A percentile compares a stretch with the other conserved stretches of the same genome.
These are phyloP conservation scores for Siphlonurus alternatus DNA, from an alignment of 2,888 invertebrate species.

Conservation along the genomic window DNA sequence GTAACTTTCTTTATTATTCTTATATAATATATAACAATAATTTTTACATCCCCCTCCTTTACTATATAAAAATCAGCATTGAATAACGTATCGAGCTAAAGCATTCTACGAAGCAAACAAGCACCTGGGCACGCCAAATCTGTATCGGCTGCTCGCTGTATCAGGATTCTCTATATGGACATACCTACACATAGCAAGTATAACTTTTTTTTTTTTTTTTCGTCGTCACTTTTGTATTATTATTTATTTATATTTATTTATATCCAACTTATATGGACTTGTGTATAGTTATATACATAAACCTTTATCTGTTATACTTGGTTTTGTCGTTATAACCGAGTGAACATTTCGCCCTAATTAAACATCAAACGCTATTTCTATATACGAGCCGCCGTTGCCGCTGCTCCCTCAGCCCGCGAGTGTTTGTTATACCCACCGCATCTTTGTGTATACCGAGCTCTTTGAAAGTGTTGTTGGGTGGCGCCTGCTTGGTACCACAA, in stretches of 20 bases:
- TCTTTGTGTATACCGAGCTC: neutral
- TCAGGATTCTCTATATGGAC: neutral
- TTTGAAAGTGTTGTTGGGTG: neutral
- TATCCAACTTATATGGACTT: neutral
- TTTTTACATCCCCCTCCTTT: neutral
- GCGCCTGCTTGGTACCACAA: neutral
- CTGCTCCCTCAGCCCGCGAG: too few species aligned
- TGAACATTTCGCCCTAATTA: neutral
- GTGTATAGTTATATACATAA: neutral
- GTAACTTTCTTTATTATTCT: neutral
- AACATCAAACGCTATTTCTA: neutral
- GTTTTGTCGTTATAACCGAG: neutral
- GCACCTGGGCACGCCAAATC: neutral
- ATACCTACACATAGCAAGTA: neutral
- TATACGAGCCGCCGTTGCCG: neutral
- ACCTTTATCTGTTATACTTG: neutral
- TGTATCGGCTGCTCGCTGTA: neutral
- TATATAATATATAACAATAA: neutral
- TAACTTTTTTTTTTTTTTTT: neutral
- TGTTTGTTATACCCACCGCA: neutral
- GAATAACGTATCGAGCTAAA: neutral
- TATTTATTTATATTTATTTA: too few species aligned
- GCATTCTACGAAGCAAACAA: neutral
- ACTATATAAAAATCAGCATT: neutral
- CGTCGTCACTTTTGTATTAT: too few species aligned